A percentile compares a stretch with the other conserved stretches of the same genome.
These are phyloP conservation scores for Dinocampus coccinellae DNA, from an alignment of 2,888 invertebrate species.

Conservation along the genomic window DNA sequence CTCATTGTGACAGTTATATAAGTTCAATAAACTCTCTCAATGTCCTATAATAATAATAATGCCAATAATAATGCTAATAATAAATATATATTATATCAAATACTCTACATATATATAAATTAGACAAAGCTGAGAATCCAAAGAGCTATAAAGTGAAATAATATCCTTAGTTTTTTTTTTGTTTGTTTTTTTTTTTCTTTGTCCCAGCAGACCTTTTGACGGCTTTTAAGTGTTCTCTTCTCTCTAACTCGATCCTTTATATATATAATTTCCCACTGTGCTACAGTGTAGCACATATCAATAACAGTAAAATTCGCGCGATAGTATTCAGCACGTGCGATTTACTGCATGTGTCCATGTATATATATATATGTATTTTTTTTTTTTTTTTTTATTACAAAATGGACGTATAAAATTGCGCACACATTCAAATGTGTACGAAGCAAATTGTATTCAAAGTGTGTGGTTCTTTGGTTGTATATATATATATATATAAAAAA, in stretches of 20 bases:
- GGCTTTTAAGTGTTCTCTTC: background rate
- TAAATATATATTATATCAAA: background rate
- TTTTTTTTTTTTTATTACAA: background rate
- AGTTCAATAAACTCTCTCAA: background rate
- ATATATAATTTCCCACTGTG: background rate
- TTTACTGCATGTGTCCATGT: background rate
- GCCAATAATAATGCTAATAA: background rate
- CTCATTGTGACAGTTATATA: background rate
- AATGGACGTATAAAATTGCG: background rate
- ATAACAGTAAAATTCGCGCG: slow-evolving; percentile 8
- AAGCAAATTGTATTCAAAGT: background rate
- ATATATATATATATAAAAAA: too few species aligned
- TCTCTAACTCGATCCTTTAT: background rate
- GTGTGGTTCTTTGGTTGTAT: too few species aligned
- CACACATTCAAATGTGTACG: background rate
- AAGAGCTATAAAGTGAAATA: background rate
- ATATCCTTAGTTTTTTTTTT: background rate
- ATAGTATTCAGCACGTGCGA: slow-evolving; percentile 19
- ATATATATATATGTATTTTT: background rate
- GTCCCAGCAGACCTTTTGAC: slow-evolving; percentile 1
- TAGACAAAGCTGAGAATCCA: background rate
- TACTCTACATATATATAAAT: background rate
- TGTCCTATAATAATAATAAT: background rate
- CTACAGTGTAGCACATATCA: background rate
- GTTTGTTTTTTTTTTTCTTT: too few species aligned